phyloP scores from a whole-genome alignment of 2,113 vertebrate genomes.

The Collichthys lucidus region DNA sequence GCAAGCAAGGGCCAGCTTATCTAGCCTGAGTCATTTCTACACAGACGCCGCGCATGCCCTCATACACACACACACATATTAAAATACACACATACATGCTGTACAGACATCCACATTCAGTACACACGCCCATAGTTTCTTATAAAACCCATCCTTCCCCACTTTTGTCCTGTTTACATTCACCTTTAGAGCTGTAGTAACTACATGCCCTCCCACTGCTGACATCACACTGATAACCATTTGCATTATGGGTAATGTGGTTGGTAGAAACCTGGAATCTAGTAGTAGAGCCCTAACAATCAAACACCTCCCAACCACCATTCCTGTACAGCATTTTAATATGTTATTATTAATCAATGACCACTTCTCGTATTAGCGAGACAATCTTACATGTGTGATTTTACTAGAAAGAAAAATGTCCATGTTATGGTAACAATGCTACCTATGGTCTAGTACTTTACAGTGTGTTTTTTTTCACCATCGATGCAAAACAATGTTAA shows the following conservation, averaged over 20 bases:
- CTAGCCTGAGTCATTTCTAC: constrained; percentile 49
- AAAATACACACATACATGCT: constrained; percentile 28
- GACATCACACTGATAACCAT: constrained; percentile 38
- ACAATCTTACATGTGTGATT: constrained; percentile 79
- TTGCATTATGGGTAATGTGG: constrained; percentile 68
- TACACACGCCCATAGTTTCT: constrained; percentile 30
- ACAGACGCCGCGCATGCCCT: constrained; percentile 39
- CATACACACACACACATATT: constrained; percentile 20
- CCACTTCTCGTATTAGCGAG: constrained; percentile 80
- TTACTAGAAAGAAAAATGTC: constrained; percentile 61
- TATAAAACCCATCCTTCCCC: constrained; percentile 26
- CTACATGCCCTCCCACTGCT: constrained; percentile 29
- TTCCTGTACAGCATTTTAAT: constrained; percentile 72
- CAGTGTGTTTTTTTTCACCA: constrained; percentile 71
- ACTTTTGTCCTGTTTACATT: constrained; percentile 43
- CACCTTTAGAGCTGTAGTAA: constrained; percentile 38
- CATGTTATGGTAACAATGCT: constrained; percentile 73
- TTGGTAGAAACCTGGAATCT: constrained; percentile 29
- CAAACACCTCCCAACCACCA: constrained; percentile 19
- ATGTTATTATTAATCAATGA: constrained; percentile 63
- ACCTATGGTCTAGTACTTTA: constrained; percentile 74
- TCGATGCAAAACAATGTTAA: constrained; percentile 59
- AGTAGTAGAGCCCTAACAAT: constrained; percentile 35
- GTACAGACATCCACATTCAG: constrained; percentile 23
- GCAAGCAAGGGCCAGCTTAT: constrained; percentile 39